These are phyloP conservation scores for Rhopalosiphum maidis DNA, from an alignment of 1,140 invertebrate species.

Conservation along the genomic window DNA sequence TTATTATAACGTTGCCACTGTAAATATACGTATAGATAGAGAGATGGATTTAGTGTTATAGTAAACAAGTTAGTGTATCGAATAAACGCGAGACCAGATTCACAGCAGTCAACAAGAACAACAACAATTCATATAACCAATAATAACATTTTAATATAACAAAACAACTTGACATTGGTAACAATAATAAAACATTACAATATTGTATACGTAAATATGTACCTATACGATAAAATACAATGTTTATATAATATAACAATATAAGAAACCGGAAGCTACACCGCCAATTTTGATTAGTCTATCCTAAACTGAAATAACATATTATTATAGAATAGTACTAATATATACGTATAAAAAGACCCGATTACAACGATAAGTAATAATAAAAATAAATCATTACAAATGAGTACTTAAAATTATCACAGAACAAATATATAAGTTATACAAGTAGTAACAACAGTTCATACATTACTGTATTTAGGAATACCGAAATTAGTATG, in stretches of 20 bases:
- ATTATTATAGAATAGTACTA: constrained; percentile 13
- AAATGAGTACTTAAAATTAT: constrained; percentile 49
- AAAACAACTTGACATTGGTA: constrained; percentile 36
- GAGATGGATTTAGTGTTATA: not conserved
- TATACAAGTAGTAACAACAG: constrained; percentile 11
- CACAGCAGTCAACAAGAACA: constrained; percentile 26
- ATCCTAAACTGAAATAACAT: constrained; percentile 33
- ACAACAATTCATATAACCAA: not conserved
- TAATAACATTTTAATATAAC: constrained; percentile 49
- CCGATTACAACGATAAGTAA: constrained; percentile 44
- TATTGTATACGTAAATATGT: constrained; percentile 22
- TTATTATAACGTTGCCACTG: not conserved
- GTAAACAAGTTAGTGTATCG: not conserved
- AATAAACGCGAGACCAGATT: not conserved
- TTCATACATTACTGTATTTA: not conserved
- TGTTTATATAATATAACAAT: constrained; percentile 7
- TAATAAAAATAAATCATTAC: constrained; percentile 21
- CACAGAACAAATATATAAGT: constrained; percentile 49
- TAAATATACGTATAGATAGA: not conserved
- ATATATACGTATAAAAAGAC: constrained; percentile 28
- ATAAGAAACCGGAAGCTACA: constrained; percentile 45
- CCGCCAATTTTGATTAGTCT: constrained; percentile 54
- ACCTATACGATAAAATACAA: constrained; percentile 23
- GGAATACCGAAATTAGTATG: not conserved
- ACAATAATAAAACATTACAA: constrained; percentile 43